These are phyloP conservation scores for Loripinus fragilis DNA, from an alignment of 2,888 invertebrate species.

Conservation along the genomic window DNA sequence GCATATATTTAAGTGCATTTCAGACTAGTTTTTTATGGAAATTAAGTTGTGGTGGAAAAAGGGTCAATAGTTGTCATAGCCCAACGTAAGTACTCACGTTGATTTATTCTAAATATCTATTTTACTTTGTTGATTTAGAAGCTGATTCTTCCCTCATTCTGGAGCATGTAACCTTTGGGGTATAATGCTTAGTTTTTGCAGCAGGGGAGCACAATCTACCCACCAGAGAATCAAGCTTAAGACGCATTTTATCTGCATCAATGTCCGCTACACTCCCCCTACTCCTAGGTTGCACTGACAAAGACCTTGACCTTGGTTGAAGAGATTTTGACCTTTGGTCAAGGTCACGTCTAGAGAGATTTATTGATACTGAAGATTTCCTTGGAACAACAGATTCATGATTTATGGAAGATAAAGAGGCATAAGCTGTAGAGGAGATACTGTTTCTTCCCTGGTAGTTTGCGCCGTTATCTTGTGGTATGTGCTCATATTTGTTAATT, in stretches of 20 bases:
- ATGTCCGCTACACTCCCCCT: background rate
- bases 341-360: conserved; percentile 6
- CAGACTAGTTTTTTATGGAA: too few relatives aligned
- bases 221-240: conserved; percentile 1
- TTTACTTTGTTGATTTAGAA: background rate
- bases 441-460: background rate
- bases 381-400: conserved; percentile 6
- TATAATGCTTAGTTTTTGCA: background rate
- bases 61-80: too few relatives aligned
- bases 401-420: background rate
- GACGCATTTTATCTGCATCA: background rate
- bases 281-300: background rate
- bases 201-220: background rate
- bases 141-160: background rate
- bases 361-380: conserved; percentile 2
- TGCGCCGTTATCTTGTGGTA: background rate
- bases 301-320: conserved; percentile 24
- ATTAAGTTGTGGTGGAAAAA: too few relatives aligned
- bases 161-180: conserved; percentile 3
- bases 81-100: too few relatives aligned
- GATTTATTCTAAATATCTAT: too few relatives aligned
- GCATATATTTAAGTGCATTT: too few relatives aligned
- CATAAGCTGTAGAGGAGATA: background rate
- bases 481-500: conserved; percentile 29
- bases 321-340: conserved; percentile 22